Conservation (phyloP, 2,797 vertebrate genomes). For the Acipenser ruthenus region DNA sequence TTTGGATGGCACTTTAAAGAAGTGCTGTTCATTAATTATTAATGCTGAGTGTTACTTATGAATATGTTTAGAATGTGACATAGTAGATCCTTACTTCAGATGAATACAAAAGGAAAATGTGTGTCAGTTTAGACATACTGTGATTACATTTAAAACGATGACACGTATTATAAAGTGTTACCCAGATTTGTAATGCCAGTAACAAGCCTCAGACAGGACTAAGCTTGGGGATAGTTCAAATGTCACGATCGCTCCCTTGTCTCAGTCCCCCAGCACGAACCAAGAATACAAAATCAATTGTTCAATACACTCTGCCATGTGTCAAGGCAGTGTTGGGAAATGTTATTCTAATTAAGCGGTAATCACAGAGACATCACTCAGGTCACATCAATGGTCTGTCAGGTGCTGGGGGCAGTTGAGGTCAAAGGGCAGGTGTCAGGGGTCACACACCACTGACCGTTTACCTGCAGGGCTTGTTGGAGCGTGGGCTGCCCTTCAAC, state of each 20-base stretch:
- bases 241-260: conserved; percentile 37
- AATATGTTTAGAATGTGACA: no score
- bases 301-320: conserved; percentile 58
- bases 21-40: no score
- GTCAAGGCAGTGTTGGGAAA: conserved; percentile 60
- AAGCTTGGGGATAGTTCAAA: conserved; percentile 34
- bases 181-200: conserved; percentile 10
- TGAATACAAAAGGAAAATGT: conserved; percentile 62
- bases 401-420: conserved; percentile 34
- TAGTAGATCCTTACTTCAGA: conserved; percentile 31
- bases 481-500: conserved; percentile 69
- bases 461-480: conserved; percentile 71
- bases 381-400: conserved; percentile 24
- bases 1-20: no score
- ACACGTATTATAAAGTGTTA: conserved; percentile 30
- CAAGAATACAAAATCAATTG: conserved; percentile 59
- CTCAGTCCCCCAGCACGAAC: conserved; percentile 35
- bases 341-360: conserved; percentile 71
- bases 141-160: conserved; percentile 59
- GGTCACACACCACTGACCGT: conserved; percentile 27
- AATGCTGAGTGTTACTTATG: no score
- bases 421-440: conserved; percentile 52
- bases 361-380: conserved; percentile 77
- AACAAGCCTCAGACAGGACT: conserved; percentile 16
- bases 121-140: conserved; percentile 59